A percentile compares a stretch with the other conserved stretches of the same genome.
Conservation (phyloP, 2,113 vertebrate species). For the Coregonus clupeaformis region DNA sequence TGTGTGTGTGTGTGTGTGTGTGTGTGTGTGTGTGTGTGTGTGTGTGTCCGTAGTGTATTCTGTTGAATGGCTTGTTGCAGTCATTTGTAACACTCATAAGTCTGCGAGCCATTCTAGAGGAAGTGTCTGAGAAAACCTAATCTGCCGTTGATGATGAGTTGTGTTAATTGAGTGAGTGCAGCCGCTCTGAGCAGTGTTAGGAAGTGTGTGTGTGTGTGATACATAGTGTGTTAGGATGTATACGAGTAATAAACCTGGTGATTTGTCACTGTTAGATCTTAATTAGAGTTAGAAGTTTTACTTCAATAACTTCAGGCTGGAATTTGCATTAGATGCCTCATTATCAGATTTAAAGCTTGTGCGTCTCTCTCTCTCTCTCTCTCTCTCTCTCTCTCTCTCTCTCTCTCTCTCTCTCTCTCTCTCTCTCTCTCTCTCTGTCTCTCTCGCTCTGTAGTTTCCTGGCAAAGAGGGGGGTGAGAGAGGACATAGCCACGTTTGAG, state of each 20-base stretch:
- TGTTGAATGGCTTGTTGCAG: no score
- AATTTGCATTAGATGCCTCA: slow-evolving; percentile 13
- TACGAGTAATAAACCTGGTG: slow-evolving; percentile 16
- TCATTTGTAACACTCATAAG: no score
- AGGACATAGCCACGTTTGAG: slow-evolving; percentile 95
- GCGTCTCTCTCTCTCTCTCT: neutral
- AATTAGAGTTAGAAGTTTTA: slow-evolving; percentile 16
- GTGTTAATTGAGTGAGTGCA: slow-evolving; percentile 18
- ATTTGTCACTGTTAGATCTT: slow-evolving; percentile 11
- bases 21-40: neutral
- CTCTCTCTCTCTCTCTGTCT: no score
- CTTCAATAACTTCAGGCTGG: slow-evolving; percentile 18
- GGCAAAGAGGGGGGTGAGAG: slow-evolving; percentile 92
- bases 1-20: no score
- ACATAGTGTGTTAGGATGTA: neutral
- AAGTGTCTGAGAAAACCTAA: neutral
- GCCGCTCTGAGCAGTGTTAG: slow-evolving; percentile 8
- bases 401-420: no score
- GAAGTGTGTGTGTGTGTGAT: neutral
- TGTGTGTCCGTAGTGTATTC: no score
- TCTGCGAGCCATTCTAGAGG: neutral
- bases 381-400: neutral
- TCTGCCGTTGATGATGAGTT: slow-evolving; percentile 9
- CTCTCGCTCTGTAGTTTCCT: slow-evolving; percentile 79
- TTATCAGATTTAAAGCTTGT: slow-evolving; percentile 7